These are phyloP conservation scores for Xiphydria camelus DNA, from an alignment of 2,888 invertebrate species.

Conservation along the genomic window DNA sequence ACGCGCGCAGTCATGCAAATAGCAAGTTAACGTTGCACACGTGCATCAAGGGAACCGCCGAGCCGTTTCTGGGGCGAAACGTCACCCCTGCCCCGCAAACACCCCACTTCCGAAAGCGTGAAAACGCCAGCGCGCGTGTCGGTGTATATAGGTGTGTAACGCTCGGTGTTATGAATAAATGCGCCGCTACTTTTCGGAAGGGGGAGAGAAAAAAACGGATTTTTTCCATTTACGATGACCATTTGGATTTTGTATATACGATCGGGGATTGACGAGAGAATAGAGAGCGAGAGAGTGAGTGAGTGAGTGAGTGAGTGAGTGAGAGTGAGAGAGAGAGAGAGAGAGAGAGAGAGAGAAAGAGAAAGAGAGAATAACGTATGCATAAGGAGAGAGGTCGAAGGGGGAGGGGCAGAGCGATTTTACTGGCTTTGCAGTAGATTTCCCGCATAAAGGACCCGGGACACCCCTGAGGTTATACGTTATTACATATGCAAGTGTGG, in stretches of 20 bases:
- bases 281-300: too few relatives aligned
- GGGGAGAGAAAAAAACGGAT: constrained; percentile 41
- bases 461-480: constrained; percentile 48
- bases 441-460: constrained; percentile 41
- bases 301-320: too few relatives aligned
- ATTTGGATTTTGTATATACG: constrained; percentile 44
- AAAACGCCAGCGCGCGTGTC: neutral
- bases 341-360: too few relatives aligned
- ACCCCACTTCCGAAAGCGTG: neutral
- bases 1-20: too few relatives aligned
- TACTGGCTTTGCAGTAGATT: constrained; percentile 48
- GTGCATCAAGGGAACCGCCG: too few relatives aligned
- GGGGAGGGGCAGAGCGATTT: constrained; percentile 35
- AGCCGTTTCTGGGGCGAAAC: too few relatives aligned
- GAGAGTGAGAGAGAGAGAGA: too few relatives aligned
- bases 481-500: constrained; percentile 52
- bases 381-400: too few relatives aligned
- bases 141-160: constrained; percentile 18
- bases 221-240: constrained; percentile 55
- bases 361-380: too few relatives aligned
- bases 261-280: constrained; percentile 22
- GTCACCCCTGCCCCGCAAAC: too few relatives aligned
- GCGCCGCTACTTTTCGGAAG: constrained; percentile 35
- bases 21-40: too few relatives aligned
- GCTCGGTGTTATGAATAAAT: constrained; percentile 38